Conservation (phyloP, 2,888 invertebrate species). For the Branchipolynoe longqiensis region DNA sequence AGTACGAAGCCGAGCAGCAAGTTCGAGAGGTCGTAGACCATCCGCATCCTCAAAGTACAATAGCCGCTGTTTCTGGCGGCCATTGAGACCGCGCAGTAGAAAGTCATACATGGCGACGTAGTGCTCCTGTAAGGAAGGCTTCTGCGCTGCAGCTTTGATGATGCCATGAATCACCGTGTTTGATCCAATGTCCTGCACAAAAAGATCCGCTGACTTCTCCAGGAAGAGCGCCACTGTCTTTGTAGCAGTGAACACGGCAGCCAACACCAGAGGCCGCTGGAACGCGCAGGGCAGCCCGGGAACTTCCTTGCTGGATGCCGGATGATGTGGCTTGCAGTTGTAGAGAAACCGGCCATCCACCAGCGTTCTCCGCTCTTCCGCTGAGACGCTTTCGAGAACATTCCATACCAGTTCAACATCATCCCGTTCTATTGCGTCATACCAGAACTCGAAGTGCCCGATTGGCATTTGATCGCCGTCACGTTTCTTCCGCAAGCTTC, state of each 20-base stretch:
- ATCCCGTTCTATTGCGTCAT: slow-evolving; percentile 50
- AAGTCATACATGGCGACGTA: slow-evolving; percentile 53
- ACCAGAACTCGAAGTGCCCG: slow-evolving; percentile 56
- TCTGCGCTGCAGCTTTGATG: slow-evolving; percentile 48
- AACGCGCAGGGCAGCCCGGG: slow-evolving; percentile 27
- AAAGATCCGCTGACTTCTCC: slow-evolving; percentile 27
- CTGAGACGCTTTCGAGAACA: slow-evolving; percentile 1
- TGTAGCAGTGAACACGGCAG: slow-evolving; percentile 16
- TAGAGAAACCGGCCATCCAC: slow-evolving; percentile 55
- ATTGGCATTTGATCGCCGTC: slow-evolving; percentile 58
- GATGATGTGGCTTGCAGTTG: slow-evolving; percentile 25
- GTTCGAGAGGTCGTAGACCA: slow-evolving; percentile 59
- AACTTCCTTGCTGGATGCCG: neutral
- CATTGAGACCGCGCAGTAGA: neutral
- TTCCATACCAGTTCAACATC: neutral
- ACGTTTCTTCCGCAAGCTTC: slow-evolving; percentile 3
- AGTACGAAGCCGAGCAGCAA: slow-evolving; percentile 57
- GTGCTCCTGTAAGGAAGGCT: neutral
- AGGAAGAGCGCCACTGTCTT: slow-evolving; percentile 33
- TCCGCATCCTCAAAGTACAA: slow-evolving; percentile 56
- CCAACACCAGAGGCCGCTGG: slow-evolving; percentile 56
- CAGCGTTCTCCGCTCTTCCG: slow-evolving; percentile 31
- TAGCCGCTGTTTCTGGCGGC: slow-evolving; percentile 14
- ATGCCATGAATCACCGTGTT: slow-evolving; percentile 53
- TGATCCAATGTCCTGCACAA: slow-evolving; percentile 54